These are phyloP conservation scores for Florisuga fusca DNA, from an alignment of 2,797 vertebrate species.

Conservation along the genomic window DNA sequence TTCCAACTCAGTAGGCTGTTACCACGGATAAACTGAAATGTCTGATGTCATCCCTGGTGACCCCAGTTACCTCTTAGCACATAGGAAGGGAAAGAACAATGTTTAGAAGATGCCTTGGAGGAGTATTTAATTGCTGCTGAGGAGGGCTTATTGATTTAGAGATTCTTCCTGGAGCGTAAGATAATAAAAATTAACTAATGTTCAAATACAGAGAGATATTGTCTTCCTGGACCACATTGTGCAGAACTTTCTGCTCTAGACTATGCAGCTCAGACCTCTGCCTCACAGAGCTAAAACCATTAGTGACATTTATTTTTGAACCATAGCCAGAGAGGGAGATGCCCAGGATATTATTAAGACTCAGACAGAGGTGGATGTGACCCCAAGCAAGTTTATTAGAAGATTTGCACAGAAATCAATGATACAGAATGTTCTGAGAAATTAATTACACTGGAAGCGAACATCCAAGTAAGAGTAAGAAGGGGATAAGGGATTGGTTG, in stretches of 20 bases:
- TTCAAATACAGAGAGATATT: background rate
- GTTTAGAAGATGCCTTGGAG: background rate
- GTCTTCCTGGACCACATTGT: background rate
- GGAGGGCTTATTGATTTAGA: background rate
- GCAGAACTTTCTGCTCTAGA: background rate
- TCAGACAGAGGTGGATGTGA: background rate
- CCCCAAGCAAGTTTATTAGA: background rate
- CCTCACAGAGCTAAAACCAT: background rate
- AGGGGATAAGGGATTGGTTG: background rate
- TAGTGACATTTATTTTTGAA: background rate
- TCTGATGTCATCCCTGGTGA: background rate
- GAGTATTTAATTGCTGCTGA: background rate
- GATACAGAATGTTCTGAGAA: background rate
- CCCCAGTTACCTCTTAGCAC: background rate
- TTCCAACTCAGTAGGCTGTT: background rate
- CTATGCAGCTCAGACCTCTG: background rate
- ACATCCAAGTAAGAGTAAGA: background rate
- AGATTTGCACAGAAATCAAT: background rate
- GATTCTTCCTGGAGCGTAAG: background rate
- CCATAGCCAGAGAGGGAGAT: background rate
- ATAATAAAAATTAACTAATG: background rate
- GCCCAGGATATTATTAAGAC: constrained; percentile 21
- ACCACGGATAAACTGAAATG: background rate
- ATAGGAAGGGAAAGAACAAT: background rate
- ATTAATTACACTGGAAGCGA: background rate